These are phyloP conservation scores for Microplitis manilae DNA, from an alignment of 2,888 invertebrate species.

Conservation along the genomic window DNA sequence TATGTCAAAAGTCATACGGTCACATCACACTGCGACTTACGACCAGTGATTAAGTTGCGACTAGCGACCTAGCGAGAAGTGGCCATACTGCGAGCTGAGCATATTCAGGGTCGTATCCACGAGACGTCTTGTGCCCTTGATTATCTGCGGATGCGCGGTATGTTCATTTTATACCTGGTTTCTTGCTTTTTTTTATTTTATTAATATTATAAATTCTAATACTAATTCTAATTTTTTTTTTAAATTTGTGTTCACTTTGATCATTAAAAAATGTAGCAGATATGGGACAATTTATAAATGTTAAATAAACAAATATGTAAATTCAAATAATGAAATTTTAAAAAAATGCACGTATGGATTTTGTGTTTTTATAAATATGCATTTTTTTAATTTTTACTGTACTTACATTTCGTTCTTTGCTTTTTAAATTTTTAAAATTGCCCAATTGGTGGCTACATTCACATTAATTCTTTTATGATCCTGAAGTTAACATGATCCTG, in stretches of 20 bases:
- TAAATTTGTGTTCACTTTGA: background rate
- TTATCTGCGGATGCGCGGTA: background rate
- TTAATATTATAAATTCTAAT: background rate
- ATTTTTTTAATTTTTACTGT: too few species aligned
- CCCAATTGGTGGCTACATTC: too few species aligned
- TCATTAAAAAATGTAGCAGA: too few species aligned
- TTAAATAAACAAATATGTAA: too few species aligned
- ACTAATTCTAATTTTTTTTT: background rate
- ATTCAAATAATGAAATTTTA: too few species aligned
- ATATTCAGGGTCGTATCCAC: slow-evolving; percentile 43
- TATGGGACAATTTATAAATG: too few species aligned
- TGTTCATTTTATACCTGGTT: background rate
- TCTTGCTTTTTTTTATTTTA: background rate
- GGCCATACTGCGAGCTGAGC: slow-evolving; percentile 49
- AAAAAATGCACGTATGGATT: too few species aligned
- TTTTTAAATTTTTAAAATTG: too few species aligned
- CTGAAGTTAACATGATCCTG: too few species aligned
- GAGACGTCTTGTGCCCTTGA: slow-evolving; percentile 15
- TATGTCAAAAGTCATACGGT: slow-evolving; percentile 28
- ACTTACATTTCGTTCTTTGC: too few species aligned
- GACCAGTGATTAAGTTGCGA: background rate
- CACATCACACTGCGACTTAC: slow-evolving; percentile 47
- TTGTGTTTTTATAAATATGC: too few species aligned
- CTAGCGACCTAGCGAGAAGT: slow-evolving; percentile 25
- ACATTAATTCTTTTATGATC: too few species aligned